phyloP scores from a whole-genome alignment of 2,113 vertebrate species.

The Protobothrops flavoviridis region DNA sequence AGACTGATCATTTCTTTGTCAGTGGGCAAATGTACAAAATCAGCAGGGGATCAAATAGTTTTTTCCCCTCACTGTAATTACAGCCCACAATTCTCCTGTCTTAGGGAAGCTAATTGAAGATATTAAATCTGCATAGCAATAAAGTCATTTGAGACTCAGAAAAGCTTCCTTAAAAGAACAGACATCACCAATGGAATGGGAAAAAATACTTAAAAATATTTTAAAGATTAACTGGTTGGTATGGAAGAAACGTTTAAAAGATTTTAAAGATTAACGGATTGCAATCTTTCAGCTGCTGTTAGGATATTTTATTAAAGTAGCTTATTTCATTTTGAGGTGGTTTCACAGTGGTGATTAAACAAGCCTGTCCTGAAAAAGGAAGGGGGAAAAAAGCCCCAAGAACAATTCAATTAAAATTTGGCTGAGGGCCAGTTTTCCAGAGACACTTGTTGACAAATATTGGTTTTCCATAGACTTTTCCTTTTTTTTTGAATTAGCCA shows the following conservation, averaged over 20 bases:
- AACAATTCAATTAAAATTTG: neutral
- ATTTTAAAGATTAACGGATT: neutral
- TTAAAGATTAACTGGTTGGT: neutral
- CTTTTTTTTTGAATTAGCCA: neutral
- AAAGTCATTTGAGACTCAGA: neutral
- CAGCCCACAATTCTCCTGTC: neutral
- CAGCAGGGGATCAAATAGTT: too few species aligned
- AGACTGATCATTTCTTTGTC: too few species aligned
- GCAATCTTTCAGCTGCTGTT: neutral
- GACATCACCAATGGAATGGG: too few species aligned
- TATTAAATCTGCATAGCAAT: neutral
- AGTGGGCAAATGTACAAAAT: too few species aligned
- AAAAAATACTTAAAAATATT: neutral
- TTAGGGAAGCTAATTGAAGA: neutral
- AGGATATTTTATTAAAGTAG: neutral
- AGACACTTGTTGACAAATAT: neutral
- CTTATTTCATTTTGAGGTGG: neutral
- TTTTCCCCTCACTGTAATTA: too few species aligned
- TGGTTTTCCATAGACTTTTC: neutral
- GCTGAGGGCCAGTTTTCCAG: neutral
- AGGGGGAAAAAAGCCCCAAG: neutral
- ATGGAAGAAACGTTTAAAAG: neutral
- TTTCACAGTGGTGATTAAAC: neutral
- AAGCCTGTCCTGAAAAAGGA: neutral
- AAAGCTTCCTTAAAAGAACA: neutral